Conservation (phyloP, 2,113 vertebrate species). For the Gila orcuttii region DNA sequence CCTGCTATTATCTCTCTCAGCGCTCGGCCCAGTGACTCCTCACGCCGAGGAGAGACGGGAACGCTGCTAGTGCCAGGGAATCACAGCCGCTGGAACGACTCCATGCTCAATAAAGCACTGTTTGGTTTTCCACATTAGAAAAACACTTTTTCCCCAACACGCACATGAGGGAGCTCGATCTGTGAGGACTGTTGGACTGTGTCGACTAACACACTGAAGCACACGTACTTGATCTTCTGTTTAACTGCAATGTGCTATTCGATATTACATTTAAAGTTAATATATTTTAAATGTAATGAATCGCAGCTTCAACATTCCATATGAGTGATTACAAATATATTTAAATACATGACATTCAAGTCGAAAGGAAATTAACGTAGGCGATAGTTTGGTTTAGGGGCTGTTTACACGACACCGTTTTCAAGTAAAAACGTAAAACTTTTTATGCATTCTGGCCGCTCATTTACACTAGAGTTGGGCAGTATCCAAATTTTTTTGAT, state of each 20-base stretch:
- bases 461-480: too few species aligned
- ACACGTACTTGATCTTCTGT: background rate
- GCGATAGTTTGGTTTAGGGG: background rate
- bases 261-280: background rate
- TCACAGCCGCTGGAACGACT: conserved; percentile 24
- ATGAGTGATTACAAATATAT: background rate
- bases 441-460: too few species aligned
- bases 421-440: too few species aligned
- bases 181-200: conserved; percentile 4
- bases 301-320: too few species aligned
- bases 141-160: background rate
- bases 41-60: conserved; percentile 15
- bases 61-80: background rate
- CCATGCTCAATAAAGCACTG: conserved; percentile 42
- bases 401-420: too few species aligned
- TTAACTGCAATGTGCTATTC: background rate
- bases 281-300: background rate
- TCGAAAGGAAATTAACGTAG: background rate
- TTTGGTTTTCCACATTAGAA: background rate
- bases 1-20: conserved; percentile 34
- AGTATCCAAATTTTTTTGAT: too few species aligned
- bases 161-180: conserved; percentile 6
- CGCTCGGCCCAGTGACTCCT: conserved; percentile 40
- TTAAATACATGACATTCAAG: background rate
- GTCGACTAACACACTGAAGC: background rate